phyloP scores from a whole-genome alignment of 2,113 vertebrate species.

The Laticauda laticaudata region DNA sequence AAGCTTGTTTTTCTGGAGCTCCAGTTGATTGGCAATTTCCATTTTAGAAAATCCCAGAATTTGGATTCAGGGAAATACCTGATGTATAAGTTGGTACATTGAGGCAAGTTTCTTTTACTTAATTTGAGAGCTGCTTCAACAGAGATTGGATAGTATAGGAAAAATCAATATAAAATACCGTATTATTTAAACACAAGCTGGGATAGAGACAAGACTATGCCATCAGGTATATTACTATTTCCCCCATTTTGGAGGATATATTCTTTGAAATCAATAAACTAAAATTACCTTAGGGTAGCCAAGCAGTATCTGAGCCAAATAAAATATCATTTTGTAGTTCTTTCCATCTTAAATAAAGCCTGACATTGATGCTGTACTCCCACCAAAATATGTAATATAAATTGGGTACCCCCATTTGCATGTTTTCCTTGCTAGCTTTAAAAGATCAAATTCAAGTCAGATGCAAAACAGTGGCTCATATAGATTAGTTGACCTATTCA shows the following conservation, averaged over 20 bases:
- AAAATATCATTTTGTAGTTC: background rate
- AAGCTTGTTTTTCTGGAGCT: background rate
- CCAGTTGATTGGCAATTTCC: background rate
- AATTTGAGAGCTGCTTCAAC: background rate
- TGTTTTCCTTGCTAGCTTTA: background rate
- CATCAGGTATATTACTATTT: background rate
- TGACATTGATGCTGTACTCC: background rate
- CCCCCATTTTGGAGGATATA: background rate
- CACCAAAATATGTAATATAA: background rate
- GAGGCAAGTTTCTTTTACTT: background rate
- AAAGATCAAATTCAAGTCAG: background rate
- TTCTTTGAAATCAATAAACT: background rate
- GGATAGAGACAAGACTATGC: background rate
- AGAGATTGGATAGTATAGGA: background rate
- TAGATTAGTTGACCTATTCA: background rate
- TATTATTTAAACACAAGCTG: background rate
- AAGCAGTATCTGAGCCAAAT: background rate
- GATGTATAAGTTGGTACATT: background rate
- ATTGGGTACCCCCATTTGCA: background rate
- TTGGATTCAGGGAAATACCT: background rate
- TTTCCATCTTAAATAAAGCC: background rate
- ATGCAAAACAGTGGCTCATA: background rate
- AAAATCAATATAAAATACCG: background rate
- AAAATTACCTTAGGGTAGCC: background rate
- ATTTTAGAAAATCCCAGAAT: background rate